A percentile compares a stretch with the other conserved stretches of the same genome.
phyloP scores from a whole-genome alignment of 2,888 invertebrate species.

The Eueremaeus valkanovi region DNA sequence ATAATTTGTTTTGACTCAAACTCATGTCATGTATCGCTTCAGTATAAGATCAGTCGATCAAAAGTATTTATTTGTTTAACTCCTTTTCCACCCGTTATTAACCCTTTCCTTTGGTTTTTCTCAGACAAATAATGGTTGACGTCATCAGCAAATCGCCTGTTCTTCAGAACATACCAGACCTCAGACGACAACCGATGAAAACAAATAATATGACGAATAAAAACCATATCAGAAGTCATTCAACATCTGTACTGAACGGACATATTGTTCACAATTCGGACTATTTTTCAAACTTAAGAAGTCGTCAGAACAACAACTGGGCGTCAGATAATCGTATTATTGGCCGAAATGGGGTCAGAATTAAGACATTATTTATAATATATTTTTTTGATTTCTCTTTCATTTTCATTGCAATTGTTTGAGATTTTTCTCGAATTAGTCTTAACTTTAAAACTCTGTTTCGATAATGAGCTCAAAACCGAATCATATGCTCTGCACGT shows the following conservation, averaged over 20 bases:
- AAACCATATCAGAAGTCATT: background rate
- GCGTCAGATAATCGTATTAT: background rate
- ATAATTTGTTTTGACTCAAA: too few species aligned
- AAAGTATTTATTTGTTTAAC: background rate
- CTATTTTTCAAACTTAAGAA: background rate
- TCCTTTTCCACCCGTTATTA: background rate
- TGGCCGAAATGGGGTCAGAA: background rate
- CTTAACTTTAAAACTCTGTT: too few species aligned
- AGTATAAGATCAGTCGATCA: too few species aligned
- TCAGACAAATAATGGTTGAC: constrained; percentile 10
- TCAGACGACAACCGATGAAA: background rate
- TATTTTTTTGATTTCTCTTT: background rate
- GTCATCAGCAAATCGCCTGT: background rate
- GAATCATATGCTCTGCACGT: too few species aligned
- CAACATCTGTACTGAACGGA: background rate
- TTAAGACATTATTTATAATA: background rate
- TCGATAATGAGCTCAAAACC: too few species aligned
- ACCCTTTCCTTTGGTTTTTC: background rate
- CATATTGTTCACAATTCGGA: background rate
- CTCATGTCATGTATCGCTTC: too few species aligned
- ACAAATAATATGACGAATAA: background rate
- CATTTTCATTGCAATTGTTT: background rate
- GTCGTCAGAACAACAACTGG: background rate
- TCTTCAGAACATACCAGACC: background rate
- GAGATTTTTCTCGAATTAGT: too few species aligned